Evolutionary conservation across 2,888 invertebrate species (phyloP), one percentile per base, ranked within the genome.

Genomic region (Dryobotodes eremita): DNA sequence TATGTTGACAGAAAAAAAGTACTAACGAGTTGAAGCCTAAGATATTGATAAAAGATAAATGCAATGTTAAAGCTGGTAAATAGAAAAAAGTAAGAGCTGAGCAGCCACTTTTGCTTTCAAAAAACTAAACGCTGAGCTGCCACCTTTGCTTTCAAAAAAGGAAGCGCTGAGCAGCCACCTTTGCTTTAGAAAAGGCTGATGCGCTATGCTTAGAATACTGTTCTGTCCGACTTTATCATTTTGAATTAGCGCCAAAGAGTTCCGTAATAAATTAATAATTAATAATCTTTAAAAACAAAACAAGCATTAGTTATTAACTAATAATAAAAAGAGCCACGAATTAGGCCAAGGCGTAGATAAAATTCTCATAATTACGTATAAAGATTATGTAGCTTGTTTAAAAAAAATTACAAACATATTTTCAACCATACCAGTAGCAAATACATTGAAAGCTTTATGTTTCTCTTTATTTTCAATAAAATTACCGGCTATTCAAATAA

Each of bases 341-440:
- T 82, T 88, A 75, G 90, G 89, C 76, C 91, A 91, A 89, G 88
- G 89, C 74, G 73, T 85, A 86, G 89, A 90, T 91, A 88, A 89
- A 83, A 55, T 62, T 48, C 53, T 50, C 20, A 68, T 46, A 65
- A 77, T 55, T 62, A 62, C 15, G n/a, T 42, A 36, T 20, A 68
- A 65, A 26, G 31, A 61, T 42, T 50, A 23, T 23, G 26, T 13
- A 26, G 31, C 26, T 20, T 48, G 13, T 65, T 77, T 77, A 74
- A 46, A 72, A 55, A 36, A 62, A 68, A 62, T 42, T 46, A 53
- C 20, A 57, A 68, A 55, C 11, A 48, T 11, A 42, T 50, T 10
- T 64, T 57, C 5, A 69, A 75, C 26, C 46, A 57, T 61, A 59
- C 62, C n/a, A 26, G 26, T 26, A 55, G 15, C 36, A 23, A 42